A percentile compares a stretch with the other conserved stretches of the same genome.
Conservation (phyloP, 2,113 vertebrate species). For the Dasyurus viverrinus region DNA sequence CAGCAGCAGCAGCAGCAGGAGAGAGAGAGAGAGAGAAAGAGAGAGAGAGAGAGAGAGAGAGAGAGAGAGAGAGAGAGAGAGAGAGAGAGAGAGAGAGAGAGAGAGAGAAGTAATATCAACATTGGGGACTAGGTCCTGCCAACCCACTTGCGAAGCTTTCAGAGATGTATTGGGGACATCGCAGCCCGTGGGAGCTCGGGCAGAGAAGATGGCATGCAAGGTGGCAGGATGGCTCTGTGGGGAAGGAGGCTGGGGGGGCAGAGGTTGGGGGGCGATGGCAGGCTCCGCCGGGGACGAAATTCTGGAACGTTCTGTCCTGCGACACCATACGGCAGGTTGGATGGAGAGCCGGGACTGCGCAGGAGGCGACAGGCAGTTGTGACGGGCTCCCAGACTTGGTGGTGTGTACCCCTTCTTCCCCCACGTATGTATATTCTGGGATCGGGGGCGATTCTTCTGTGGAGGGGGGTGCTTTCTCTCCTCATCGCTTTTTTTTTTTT, state of each 20-base stretch:
- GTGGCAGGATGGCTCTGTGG: conserved; percentile 72
- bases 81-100: conserved; percentile 80
- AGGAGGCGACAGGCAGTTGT: conserved; percentile 82
- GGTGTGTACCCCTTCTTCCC: conserved; percentile 76
- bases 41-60: too few species aligned
- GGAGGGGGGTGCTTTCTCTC: conserved; percentile 76
- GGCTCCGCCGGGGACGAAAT: conserved; percentile 87
- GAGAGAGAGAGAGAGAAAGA: conserved; percentile 77
- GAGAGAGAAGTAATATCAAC: conserved; percentile 84
- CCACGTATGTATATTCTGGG: conserved; percentile 84
- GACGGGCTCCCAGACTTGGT: conserved; percentile 60
- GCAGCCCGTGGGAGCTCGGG: conserved; percentile 70
- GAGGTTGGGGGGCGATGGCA: conserved; percentile 79
- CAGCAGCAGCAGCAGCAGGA: conserved; percentile 87
- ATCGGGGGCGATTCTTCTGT: conserved; percentile 75
- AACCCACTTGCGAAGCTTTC: conserved; percentile 71
- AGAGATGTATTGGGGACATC: conserved; percentile 67
- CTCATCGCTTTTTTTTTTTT: conserved; percentile 55
- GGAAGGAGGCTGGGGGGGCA: conserved; percentile 62
- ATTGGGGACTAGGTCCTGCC: conserved; percentile 75
- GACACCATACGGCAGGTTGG: conserved; percentile 78
- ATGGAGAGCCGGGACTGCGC: conserved; percentile 83
- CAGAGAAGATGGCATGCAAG: conserved; percentile 70
- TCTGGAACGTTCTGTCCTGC: conserved; percentile 92
- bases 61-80: conserved; percentile 79